A percentile compares a stretch with the other conserved stretches of the same genome.
Conservation (phyloP, 2,888 invertebrate genomes). For the Lycophotia porphyrea region DNA sequence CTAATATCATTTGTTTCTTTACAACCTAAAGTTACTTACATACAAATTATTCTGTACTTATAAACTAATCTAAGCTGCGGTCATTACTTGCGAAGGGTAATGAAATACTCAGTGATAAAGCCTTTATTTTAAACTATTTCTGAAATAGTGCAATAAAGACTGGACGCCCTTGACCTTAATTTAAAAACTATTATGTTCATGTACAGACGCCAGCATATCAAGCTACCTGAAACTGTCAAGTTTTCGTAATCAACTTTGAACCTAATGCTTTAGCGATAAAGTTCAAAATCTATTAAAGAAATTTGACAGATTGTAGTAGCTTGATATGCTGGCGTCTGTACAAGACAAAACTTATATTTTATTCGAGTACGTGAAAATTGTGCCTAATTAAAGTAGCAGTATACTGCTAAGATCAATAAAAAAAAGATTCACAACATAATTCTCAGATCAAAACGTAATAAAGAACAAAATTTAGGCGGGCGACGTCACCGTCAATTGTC, state of each 20-base stretch:
- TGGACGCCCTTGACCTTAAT: constrained; percentile 69
- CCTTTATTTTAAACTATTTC: constrained; percentile 86
- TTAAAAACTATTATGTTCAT: constrained; percentile 36
- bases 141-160: constrained; percentile 87
- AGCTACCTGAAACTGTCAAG: too few species aligned
- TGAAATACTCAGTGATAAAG: constrained; percentile 72
- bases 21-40: constrained; percentile 82
- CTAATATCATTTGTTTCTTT: constrained; percentile 81
- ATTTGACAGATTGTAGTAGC: too few species aligned
- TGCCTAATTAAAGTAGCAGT: constrained; percentile 43
- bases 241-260: too few species aligned
- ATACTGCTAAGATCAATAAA: constrained; percentile 50
- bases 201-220: too few species aligned
- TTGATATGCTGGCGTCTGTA: too few species aligned
- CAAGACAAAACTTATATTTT: constrained; percentile 3
- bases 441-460: constrained; percentile 65
- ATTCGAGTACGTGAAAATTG: constrained; percentile 31
- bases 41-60: constrained; percentile 83
- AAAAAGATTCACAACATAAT: constrained; percentile 69
- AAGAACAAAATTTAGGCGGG: constrained; percentile 75
- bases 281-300: too few species aligned
- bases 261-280: too few species aligned
- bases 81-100: constrained; percentile 73
- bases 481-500: constrained; percentile 71
- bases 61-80: constrained; percentile 76